Conservation (phyloP, 2,113 vertebrate species). For the Mastomys coucha region DNA sequence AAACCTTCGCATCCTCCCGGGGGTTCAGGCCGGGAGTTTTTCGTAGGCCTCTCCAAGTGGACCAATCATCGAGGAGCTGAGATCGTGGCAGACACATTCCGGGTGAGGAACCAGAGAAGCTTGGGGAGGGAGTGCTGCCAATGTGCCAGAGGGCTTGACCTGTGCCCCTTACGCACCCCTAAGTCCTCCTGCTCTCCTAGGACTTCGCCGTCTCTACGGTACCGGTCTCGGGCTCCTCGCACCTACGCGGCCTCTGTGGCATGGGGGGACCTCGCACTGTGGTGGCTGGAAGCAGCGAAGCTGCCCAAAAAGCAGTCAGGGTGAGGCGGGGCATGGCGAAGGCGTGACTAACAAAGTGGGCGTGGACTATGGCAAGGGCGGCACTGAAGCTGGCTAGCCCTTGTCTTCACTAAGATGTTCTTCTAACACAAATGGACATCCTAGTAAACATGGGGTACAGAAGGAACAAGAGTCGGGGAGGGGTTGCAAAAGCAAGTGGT, state of each 20-base stretch:
- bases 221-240: slow-evolving; percentile 89
- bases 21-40: slow-evolving; percentile 92
- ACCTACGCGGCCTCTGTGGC: slow-evolving; percentile 93
- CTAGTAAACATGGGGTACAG: not conserved
- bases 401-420: not conserved
- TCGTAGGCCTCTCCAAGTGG: slow-evolving; percentile 94
- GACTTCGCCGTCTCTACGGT: slow-evolving; percentile 95
- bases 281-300: slow-evolving; percentile 90
- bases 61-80: slow-evolving; percentile 94
- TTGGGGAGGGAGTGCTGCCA: not conserved
- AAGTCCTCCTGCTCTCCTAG: slow-evolving; percentile 76
- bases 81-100: slow-evolving; percentile 93
- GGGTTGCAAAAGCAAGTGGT: not conserved
- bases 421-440: not conserved
- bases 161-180: not conserved
- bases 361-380: not conserved
- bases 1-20: not conserved
- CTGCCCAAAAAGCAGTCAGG: slow-evolving; percentile 92
- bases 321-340: slow-evolving; percentile 81
- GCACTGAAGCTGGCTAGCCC: not conserved
- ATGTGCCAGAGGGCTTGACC: not conserved
- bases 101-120: slow-evolving; percentile 83
- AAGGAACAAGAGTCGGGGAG: not conserved
- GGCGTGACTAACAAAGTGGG: not conserved
- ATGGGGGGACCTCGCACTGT: slow-evolving; percentile 94